These are phyloP conservation scores for Pterois miles DNA, from an alignment of 2,797 vertebrate species.

Conservation along the genomic window DNA sequence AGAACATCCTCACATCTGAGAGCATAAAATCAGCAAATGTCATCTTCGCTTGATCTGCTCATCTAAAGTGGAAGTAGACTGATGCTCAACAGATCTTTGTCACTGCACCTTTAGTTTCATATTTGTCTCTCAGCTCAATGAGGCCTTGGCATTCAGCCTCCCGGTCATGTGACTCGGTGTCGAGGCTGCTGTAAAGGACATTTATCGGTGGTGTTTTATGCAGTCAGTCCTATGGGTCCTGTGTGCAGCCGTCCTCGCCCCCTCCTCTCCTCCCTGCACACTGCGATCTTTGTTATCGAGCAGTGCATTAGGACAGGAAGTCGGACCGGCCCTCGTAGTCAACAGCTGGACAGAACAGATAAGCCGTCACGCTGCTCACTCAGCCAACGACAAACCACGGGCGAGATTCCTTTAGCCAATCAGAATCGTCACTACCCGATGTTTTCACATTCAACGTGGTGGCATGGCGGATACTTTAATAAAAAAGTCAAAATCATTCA, in stretches of 20 bases:
- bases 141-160: background rate
- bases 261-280: constrained; percentile 35
- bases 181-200: background rate
- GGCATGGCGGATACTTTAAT: background rate
- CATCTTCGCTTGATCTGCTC: background rate
- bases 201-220: background rate
- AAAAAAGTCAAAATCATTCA: background rate
- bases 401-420: background rate
- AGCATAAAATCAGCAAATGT: background rate
- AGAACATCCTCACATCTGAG: background rate
- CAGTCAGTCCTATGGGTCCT: constrained; percentile 8
- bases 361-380: constrained; percentile 20
- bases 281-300: constrained; percentile 72
- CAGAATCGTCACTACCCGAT: background rate
- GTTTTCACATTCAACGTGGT: background rate
- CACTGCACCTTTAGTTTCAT: background rate
- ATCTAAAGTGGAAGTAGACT: too few species aligned
- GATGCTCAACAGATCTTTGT: background rate
- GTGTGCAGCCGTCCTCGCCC: constrained; percentile 14
- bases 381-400: background rate
- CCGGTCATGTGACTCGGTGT: constrained; percentile 16
- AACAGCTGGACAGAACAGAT: constrained; percentile 70
- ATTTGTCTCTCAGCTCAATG: background rate
- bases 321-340: constrained; percentile 39
- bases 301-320: constrained; percentile 62